Evolutionary conservation across 2,113 vertebrate species (phyloP).

Genomic region (Myotis davidii): DNA sequence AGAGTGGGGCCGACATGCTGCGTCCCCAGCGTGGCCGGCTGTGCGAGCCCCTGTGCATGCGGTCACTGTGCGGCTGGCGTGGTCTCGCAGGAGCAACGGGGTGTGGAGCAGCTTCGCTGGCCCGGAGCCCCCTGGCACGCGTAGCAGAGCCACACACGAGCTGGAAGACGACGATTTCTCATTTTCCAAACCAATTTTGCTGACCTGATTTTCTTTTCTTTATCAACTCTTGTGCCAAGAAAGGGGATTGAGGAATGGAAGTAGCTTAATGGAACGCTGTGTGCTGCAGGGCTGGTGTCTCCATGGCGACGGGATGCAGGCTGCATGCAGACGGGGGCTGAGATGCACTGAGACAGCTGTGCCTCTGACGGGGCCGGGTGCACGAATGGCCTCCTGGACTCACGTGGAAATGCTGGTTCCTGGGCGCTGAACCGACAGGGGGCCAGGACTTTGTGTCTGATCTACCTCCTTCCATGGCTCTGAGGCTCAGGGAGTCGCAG

Average conservation of each 20-base stretch:
- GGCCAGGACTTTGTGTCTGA: not conserved
- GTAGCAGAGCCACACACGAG: not conserved
- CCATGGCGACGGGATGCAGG: conserved; percentile 40
- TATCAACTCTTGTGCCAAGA: conserved; percentile 66
- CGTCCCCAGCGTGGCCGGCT: not conserved
- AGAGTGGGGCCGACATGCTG: not conserved
- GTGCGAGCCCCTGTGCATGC: not conserved
- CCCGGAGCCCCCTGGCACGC: not conserved
- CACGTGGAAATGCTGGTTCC: not conserved
- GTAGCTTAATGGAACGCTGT: conserved; percentile 48
- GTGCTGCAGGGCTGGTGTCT: not conserved
- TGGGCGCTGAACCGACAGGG: not conserved
- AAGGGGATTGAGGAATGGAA: conserved; percentile 54
- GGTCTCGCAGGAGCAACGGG: not conserved
- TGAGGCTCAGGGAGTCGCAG: not conserved
- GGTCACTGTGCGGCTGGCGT: accelerated
- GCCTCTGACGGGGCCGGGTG: not conserved
- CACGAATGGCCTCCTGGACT: accelerated
- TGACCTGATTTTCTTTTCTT: conserved; percentile 43
- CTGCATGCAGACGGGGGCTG: not conserved
- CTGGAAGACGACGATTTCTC: conserved; percentile 27
- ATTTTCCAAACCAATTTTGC: conserved; percentile 63
- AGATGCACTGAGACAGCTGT: not conserved
- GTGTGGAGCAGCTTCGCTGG: not conserved
- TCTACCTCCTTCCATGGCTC: accelerated